phyloP scores from a whole-genome alignment of 2,113 vertebrate genomes.

The Hippocampus zosterae region DNA sequence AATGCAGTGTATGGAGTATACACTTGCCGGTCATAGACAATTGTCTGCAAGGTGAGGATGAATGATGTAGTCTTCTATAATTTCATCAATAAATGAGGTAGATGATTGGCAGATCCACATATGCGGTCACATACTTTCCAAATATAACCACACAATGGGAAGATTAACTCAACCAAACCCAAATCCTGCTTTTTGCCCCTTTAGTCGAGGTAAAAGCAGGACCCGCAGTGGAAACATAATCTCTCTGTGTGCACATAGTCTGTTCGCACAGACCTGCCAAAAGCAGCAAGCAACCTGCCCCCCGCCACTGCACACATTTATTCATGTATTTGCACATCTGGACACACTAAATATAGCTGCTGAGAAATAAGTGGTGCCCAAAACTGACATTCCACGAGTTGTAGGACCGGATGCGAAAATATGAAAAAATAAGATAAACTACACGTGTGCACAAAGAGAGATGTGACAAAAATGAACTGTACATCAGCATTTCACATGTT shows the following conservation, averaged over 20 bases:
- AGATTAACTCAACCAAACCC: constrained; percentile 54
- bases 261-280: constrained; percentile 60
- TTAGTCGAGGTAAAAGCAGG: constrained; percentile 40
- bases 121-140: constrained; percentile 34
- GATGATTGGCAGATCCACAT: constrained; percentile 15
- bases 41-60: background rate
- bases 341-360: constrained; percentile 21
- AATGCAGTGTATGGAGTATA: background rate
- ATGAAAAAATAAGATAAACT: too few relatives aligned
- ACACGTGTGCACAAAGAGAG: too few relatives aligned
- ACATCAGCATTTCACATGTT: background rate
- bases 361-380: constrained; percentile 34
- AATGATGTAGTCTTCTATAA: constrained; percentile 12
- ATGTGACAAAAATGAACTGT: background rate
- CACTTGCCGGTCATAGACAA: background rate
- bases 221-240: constrained; percentile 62
- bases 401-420: too few relatives aligned
- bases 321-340: constrained; percentile 36
- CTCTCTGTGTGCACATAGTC: constrained; percentile 56
- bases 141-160: constrained; percentile 45
- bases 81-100: constrained; percentile 28
- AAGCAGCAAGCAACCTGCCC: constrained; percentile 45
- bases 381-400: background rate
- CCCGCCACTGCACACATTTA: constrained; percentile 7
- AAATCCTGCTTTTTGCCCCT: constrained; percentile 44